A percentile compares a stretch with the other conserved stretches of the same genome.
These are phyloP conservation scores for Polypterus bichir DNA, from an alignment of 2,113 vertebrate species.

Conservation along the genomic window DNA sequence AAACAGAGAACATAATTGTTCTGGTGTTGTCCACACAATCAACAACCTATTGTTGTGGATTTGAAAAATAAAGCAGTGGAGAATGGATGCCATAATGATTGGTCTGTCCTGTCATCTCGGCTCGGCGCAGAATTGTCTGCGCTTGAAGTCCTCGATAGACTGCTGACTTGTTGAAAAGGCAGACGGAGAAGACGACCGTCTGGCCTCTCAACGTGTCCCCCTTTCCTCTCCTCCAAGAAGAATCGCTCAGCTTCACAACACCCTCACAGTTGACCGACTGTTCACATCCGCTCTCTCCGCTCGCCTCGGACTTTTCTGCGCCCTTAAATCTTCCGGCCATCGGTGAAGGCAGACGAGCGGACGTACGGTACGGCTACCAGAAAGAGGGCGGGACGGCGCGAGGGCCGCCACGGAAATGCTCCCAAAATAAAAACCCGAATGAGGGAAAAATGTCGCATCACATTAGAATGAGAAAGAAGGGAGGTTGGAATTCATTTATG, in stretches of 20 bases:
- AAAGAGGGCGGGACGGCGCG: too few species aligned
- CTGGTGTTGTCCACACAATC: slow-evolving; percentile 95
- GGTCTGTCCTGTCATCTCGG: slow-evolving; percentile 77
- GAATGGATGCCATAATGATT: slow-evolving; percentile 90
- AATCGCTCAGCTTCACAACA: slow-evolving; percentile 27
- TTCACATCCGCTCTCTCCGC: slow-evolving; percentile 24
- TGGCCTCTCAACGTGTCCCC: slow-evolving; percentile 40
- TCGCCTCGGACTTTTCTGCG: too few species aligned
- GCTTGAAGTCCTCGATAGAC: slow-evolving; percentile 83
- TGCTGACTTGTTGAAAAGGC: slow-evolving; percentile 74
- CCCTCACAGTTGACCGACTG: slow-evolving; percentile 31
- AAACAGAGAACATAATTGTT: slow-evolving; percentile 96
- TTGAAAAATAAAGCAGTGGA: slow-evolving; percentile 83
- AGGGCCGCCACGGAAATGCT: too few species aligned
- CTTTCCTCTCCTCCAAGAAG: slow-evolving; percentile 37
- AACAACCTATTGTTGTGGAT: slow-evolving; percentile 96
- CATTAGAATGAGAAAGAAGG: too few species aligned
- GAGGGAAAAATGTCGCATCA: too few species aligned
- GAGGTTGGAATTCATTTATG: too few species aligned
- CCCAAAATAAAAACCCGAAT: too few species aligned
- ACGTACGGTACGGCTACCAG: too few species aligned
- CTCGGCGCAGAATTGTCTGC: slow-evolving; percentile 74
- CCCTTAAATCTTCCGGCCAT: too few species aligned
- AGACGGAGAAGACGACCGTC: slow-evolving; percentile 82
- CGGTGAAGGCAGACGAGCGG: too few species aligned